Conservation (phyloP, 2,888 invertebrate species). For the Leptopilina drosophilae region DNA sequence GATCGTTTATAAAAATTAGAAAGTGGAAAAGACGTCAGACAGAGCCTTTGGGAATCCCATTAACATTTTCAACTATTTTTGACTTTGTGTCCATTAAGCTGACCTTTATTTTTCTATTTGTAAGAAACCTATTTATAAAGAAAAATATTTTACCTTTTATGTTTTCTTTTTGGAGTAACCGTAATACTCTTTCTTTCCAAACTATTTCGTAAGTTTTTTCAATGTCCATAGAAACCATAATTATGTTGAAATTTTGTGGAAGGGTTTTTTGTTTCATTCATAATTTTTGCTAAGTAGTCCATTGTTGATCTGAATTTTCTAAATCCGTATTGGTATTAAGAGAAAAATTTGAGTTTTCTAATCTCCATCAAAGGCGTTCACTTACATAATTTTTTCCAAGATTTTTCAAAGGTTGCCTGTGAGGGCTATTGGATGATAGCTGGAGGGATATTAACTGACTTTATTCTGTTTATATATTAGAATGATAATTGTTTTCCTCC, state of each 20-base stretch:
- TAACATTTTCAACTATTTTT: too few species aligned
- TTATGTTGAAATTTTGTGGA: not conserved
- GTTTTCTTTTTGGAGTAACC: conserved; percentile 43
- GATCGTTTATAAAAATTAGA: too few species aligned
- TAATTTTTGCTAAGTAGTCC: conserved; percentile 43
- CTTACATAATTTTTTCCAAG: conserved; percentile 48
- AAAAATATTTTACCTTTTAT: conserved; percentile 43
- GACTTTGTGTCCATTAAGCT: too few species aligned
- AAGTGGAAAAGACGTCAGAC: too few species aligned
- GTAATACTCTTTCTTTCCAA: conserved; percentile 49
- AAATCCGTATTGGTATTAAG: conserved; percentile 47
- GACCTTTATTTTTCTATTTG: conserved; percentile 43
- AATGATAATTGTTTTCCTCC: conserved; percentile 49
- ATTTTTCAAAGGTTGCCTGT: conserved; percentile 46
- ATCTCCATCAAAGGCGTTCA: conserved; percentile 36
- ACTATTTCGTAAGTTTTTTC: conserved; percentile 57
- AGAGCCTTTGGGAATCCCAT: too few species aligned
- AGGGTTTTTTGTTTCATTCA: not conserved
- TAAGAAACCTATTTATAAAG: conserved; percentile 52
- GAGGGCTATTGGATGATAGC: conserved; percentile 45
- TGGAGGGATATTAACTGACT: conserved; percentile 40
- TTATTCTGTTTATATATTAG: conserved; percentile 51
- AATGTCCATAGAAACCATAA: conserved; percentile 16
- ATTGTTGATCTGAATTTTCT: conserved; percentile 41
- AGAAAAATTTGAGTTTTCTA: conserved; percentile 39